Conservation (phyloP, 2,888 invertebrate species). For the Polydrusus tereticollis region DNA sequence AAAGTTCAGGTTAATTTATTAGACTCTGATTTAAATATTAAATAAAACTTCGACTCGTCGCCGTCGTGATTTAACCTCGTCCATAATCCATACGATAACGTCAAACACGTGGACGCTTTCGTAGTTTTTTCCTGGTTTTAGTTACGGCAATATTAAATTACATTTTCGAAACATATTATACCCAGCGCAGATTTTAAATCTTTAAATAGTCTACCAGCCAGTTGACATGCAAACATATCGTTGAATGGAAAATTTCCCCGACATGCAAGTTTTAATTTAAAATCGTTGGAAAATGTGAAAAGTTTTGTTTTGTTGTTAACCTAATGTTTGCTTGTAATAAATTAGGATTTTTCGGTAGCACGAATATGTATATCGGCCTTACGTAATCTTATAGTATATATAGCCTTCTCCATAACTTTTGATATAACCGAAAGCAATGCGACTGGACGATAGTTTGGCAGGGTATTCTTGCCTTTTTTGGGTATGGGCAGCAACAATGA, state of each 20-base stretch:
- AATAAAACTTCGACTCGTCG: neutral
- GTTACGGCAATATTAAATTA: constrained; percentile 25
- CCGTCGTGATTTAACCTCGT: neutral
- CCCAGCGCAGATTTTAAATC: constrained; percentile 23
- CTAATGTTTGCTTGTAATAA: neutral
- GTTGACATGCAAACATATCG: constrained; percentile 40
- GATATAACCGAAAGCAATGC: too few species aligned
- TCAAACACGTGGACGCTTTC: constrained; percentile 13
- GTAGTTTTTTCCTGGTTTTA: constrained; percentile 8
- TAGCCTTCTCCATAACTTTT: too few species aligned
- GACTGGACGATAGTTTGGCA: too few species aligned
- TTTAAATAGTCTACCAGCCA: constrained; percentile 28
- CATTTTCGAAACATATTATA: constrained; percentile 19
- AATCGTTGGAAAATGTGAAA: constrained; percentile 33
- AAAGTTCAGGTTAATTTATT: too few species aligned
- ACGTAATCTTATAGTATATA: too few species aligned
- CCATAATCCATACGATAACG: neutral
- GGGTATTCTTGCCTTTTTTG: too few species aligned
- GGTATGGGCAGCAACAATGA: too few species aligned
- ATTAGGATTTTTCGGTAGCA: neutral
- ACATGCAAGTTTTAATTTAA: constrained; percentile 43
- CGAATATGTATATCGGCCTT: neutral
- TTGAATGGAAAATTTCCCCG: constrained; percentile 37
- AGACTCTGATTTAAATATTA: too few species aligned
- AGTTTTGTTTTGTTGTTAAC: constrained; percentile 18